Conservation (phyloP, 1,140 invertebrate genomes). For the Zaprionus lachaisei region DNA sequence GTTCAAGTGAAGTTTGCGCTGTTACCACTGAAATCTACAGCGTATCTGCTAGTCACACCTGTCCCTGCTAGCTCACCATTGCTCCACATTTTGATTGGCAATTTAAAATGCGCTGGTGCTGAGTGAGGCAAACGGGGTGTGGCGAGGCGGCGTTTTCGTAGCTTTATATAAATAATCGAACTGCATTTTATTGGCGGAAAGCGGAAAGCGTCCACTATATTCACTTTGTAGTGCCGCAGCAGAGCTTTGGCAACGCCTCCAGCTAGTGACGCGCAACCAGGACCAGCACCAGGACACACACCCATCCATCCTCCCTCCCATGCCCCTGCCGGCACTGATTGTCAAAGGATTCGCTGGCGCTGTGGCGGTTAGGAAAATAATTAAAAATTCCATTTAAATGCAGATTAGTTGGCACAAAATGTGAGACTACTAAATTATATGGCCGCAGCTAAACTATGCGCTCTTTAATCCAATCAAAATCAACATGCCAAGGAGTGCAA, state of each 20-base stretch:
- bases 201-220: conserved; percentile 11
- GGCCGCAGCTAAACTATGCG: conserved; percentile 40
- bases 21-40: neutral
- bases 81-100: conserved; percentile 79
- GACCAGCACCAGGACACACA: conserved; percentile 20
- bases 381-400: conserved; percentile 83
- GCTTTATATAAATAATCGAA: conserved; percentile 81
- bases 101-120: conserved; percentile 67
- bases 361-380: conserved; percentile 74
- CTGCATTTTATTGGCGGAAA: conserved; percentile 65
- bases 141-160: conserved; percentile 53
- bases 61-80: conserved; percentile 51
- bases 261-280: conserved; percentile 17
- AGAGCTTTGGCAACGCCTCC: conserved; percentile 23
- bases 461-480: conserved; percentile 66
- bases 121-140: neutral
- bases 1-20: neutral
- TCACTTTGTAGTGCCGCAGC: conserved; percentile 39
- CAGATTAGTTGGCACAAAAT: conserved; percentile 77
- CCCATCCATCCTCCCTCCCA: neutral
- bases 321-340: conserved; percentile 63
- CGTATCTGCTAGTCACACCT: conserved; percentile 10
- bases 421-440: conserved; percentile 73
- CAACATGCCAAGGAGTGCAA: conserved; percentile 25
- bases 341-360: conserved; percentile 69